phyloP scores from a whole-genome alignment of 2,113 vertebrate species.

The Gadus macrocephalus region DNA sequence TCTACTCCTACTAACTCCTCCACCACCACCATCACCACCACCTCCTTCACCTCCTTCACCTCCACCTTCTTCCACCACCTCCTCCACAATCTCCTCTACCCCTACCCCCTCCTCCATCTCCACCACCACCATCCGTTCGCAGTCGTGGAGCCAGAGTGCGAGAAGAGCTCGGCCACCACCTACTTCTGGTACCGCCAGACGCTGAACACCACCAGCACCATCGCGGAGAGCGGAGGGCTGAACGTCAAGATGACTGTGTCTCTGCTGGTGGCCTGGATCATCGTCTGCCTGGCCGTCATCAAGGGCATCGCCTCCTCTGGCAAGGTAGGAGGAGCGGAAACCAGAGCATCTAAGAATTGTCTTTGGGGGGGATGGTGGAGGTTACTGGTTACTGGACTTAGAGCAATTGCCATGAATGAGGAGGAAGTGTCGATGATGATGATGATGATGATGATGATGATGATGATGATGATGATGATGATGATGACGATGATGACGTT shows the following conservation, averaged over 20 bases:
- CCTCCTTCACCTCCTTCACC: too few relatives aligned
- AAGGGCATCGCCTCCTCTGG: slow-evolving; percentile 97
- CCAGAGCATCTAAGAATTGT: background rate
- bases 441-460: too few relatives aligned
- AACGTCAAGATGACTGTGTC: slow-evolving; percentile 96
- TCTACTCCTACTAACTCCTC: too few relatives aligned
- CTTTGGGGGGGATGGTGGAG: background rate
- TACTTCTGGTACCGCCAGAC: slow-evolving; percentile 99
- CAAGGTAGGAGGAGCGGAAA: slow-evolving; percentile 73
- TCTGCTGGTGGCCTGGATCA: slow-evolving; percentile 88
- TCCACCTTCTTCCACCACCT: background rate
- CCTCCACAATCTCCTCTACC: slow-evolving; percentile 4
- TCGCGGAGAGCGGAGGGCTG: slow-evolving; percentile 89
- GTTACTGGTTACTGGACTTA: too few relatives aligned
- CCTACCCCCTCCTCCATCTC: slow-evolving; percentile 4
- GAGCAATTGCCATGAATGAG: too few relatives aligned
- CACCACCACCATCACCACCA: too few relatives aligned
- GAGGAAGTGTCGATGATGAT: too few relatives aligned
- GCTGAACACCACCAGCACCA: slow-evolving; percentile 91
- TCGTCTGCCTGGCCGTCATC: slow-evolving; percentile 92
- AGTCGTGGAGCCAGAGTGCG: slow-evolving; percentile 94
- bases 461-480: background rate
- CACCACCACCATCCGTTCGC: slow-evolving; percentile 12
- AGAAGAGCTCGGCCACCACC: slow-evolving; percentile 95
- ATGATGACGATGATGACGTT: too few relatives aligned